These are phyloP conservation scores for Lepus americanus DNA, from an alignment of 2,113 vertebrate species.

Conservation along the genomic window DNA sequence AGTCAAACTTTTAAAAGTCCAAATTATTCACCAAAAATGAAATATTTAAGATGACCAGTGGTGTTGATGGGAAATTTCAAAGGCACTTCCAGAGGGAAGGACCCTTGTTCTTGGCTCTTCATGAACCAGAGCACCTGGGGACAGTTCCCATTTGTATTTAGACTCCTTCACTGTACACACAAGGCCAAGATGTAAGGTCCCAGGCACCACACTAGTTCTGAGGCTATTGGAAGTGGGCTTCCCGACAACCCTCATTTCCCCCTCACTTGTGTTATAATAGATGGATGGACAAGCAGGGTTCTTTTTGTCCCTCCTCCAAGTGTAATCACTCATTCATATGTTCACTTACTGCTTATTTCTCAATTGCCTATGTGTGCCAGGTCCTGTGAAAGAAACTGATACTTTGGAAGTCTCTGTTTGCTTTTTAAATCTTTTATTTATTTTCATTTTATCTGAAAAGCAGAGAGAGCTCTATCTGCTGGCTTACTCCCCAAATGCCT, in stretches of 20 bases:
- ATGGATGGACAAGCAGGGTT: background rate
- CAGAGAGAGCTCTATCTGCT: too few species aligned
- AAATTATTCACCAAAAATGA: conserved; percentile 38
- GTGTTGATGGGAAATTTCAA: conserved; percentile 9
- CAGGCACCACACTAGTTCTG: background rate
- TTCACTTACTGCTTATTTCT: background rate
- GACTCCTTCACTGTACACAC: background rate
- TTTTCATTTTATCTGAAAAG: too few species aligned
- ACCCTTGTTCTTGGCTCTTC: background rate
- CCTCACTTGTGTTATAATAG: background rate
- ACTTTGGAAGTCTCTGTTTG: background rate
- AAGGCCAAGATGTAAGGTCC: background rate
- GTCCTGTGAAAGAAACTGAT: background rate
- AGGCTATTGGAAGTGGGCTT: background rate
- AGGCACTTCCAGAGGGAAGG: conserved; percentile 27
- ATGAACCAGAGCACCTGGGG: background rate
- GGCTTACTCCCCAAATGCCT: too few species aligned
- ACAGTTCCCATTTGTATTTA: background rate
- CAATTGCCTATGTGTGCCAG: background rate
- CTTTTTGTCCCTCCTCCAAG: background rate
- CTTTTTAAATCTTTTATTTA: too few species aligned
- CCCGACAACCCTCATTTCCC: background rate
- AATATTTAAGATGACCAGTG: background rate
- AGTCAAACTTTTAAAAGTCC: conserved; percentile 52
- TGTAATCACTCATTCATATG: background rate